phyloP scores from a whole-genome alignment of 2,113 vertebrate species.

The Acanthisitta chloris region DNA sequence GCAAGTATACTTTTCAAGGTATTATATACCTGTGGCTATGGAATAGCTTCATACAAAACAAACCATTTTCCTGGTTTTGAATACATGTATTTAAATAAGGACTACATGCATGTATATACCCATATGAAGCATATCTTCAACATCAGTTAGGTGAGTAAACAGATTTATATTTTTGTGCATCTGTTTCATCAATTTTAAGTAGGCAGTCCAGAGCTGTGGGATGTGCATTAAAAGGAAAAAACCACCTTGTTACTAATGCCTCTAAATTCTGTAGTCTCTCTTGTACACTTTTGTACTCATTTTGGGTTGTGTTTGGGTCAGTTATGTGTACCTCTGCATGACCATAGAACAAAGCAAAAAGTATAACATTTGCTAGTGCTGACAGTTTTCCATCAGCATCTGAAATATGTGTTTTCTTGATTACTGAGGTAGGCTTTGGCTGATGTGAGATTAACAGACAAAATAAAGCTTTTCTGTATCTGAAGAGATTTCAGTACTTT shows the following conservation, averaged over 20 bases:
- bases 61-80: neutral
- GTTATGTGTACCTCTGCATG: neutral
- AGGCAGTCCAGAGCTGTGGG: neutral
- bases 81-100: neutral
- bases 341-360: neutral
- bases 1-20: neutral
- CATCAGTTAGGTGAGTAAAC: neutral
- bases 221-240: neutral
- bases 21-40: neutral
- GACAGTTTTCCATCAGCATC: neutral
- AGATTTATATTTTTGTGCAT: neutral
- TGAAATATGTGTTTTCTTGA: neutral
- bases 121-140: neutral
- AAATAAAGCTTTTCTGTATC: neutral
- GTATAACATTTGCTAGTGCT: neutral
- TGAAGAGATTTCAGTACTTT: neutral
- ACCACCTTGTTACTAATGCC: rapidly evolving
- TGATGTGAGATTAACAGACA: neutral
- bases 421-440: neutral
- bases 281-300: neutral
- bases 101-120: neutral
- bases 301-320: neutral
- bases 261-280: neutral
- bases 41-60: neutral
- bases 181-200: neutral